Percentiles rank a stretch among this genome's conserved stretches.
Evolutionary conservation across 2,113 vertebrate species (phyloP).

Genomic region (Sinocyclocheilus anshuiensis): DNA sequence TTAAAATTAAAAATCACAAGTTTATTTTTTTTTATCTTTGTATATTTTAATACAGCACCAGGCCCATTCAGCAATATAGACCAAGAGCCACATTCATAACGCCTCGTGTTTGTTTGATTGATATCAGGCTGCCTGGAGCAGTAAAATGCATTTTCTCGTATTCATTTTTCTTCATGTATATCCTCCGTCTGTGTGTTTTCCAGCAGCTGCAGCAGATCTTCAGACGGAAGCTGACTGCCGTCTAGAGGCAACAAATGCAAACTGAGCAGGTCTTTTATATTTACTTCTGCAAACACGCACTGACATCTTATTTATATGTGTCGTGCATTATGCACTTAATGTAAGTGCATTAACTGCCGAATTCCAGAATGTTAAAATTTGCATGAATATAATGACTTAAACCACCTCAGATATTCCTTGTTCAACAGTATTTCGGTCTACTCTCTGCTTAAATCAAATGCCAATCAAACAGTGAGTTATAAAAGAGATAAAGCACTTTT

Average conservation of each 20-base stretch:
- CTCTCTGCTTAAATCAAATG: not conserved
- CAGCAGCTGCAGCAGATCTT: not conserved
- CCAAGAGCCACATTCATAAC: not conserved
- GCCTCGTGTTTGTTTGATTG: not conserved
- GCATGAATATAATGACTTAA: not conserved
- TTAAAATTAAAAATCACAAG: too few relatives aligned
- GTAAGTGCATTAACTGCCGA: not conserved
- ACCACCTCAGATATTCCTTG: not conserved
- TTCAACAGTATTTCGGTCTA: not conserved
- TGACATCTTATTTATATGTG: not conserved
- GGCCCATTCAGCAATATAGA: not conserved
- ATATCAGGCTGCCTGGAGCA: not conserved
- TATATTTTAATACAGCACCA: not conserved
- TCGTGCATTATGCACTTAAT: not conserved
- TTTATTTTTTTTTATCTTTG: too few relatives aligned
- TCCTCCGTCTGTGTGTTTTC: not conserved
- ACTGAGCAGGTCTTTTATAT: not conserved
- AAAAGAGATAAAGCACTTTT: too few relatives aligned
- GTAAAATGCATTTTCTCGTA: not conserved
- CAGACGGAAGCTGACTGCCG: not conserved
- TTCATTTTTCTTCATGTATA: not conserved
- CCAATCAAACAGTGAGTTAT: not conserved
- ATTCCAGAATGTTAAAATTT: not conserved
- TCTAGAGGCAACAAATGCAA: not conserved
- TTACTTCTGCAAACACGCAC: not conserved